Conservation (phyloP, 2,113 vertebrate genomes). For the Melanerpes aurifrons region DNA sequence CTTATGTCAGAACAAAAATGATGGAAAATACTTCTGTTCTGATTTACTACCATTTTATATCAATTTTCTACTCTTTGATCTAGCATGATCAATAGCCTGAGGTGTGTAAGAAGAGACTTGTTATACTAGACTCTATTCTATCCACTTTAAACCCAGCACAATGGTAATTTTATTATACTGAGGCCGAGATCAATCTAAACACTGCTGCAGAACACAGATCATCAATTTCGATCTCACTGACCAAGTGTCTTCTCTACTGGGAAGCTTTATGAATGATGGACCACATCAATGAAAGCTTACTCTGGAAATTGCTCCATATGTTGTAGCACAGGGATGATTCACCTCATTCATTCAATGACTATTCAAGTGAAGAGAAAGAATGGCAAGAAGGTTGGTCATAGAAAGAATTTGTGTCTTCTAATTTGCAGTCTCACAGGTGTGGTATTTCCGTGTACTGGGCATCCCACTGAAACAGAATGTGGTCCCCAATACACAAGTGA, state of each 20-base stretch:
- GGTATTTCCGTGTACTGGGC: background rate
- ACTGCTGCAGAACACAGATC: conserved; percentile 46
- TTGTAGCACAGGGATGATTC: conserved; percentile 46
- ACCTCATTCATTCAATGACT: conserved; percentile 43
- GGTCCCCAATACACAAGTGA: background rate
- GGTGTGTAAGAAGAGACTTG: conserved; percentile 7
- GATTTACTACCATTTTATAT: conserved; percentile 14
- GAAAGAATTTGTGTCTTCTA: background rate
- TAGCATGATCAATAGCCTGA: background rate
- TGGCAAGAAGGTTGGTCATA: background rate
- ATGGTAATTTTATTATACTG: conserved; percentile 51
- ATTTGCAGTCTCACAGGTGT: background rate
- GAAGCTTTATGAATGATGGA: conserved; percentile 62
- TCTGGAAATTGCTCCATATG: conserved; percentile 62
- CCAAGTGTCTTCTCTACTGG: background rate
- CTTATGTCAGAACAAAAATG: background rate
- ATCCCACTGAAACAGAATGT: background rate
- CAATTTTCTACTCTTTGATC: background rate
- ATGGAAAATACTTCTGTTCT: background rate
- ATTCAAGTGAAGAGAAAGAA: background rate
- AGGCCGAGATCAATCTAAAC: conserved; percentile 57
- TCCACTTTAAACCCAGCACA: conserved; percentile 1
- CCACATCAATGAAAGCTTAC: conserved; percentile 48
- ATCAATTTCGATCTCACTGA: conserved; percentile 65
- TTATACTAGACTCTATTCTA: background rate